Percentiles rank a stretch among this genome's conserved stretches.
Evolutionary conservation across 2,888 invertebrate genomes (phyloP).

Genomic region (Silvanus unidentatus): DNA sequence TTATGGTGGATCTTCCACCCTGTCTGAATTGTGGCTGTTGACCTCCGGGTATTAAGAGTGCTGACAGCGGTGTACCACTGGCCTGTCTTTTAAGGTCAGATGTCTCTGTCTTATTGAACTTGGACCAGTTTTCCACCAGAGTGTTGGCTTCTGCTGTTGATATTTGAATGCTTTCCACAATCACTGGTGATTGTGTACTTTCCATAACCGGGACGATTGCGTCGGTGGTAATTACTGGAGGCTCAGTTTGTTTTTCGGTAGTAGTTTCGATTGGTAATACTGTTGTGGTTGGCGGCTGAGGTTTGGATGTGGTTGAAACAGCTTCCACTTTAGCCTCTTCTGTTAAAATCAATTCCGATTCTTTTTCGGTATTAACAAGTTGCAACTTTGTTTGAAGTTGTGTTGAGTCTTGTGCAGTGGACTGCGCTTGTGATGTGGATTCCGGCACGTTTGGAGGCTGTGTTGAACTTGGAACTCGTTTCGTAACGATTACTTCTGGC

Average conservation of each 20-base stretch:
- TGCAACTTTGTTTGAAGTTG: too few relatives aligned
- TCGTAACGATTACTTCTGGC: too few relatives aligned
- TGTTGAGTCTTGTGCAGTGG: too few relatives aligned
- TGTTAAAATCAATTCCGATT: conserved; percentile 7
- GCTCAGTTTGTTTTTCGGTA: background rate
- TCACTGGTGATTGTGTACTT: conserved; percentile 4
- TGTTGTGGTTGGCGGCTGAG: conserved; percentile 9
- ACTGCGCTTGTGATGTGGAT: too few relatives aligned
- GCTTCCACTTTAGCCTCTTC: conserved; percentile 4
- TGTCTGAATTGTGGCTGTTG: conserved; percentile 46
- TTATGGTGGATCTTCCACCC: conserved; percentile 53
- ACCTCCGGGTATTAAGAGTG: conserved; percentile 58
- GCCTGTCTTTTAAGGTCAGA: background rate
- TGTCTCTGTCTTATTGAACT: too few relatives aligned
- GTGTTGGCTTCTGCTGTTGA: conserved; percentile 1
- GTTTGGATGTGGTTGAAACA: conserved; percentile 7
- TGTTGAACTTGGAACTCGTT: too few relatives aligned
- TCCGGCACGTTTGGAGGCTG: too few relatives aligned
- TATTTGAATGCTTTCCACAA: conserved; percentile 1
- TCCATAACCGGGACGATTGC: background rate
- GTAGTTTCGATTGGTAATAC: background rate
- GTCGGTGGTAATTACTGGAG: conserved; percentile 3
- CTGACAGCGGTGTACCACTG: conserved; percentile 54
- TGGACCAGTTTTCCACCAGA: conserved; percentile 9
- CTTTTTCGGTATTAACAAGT: too few relatives aligned